Conservation (phyloP, 1,140 invertebrate genomes). For the Dendrolimus punctatus region DNA sequence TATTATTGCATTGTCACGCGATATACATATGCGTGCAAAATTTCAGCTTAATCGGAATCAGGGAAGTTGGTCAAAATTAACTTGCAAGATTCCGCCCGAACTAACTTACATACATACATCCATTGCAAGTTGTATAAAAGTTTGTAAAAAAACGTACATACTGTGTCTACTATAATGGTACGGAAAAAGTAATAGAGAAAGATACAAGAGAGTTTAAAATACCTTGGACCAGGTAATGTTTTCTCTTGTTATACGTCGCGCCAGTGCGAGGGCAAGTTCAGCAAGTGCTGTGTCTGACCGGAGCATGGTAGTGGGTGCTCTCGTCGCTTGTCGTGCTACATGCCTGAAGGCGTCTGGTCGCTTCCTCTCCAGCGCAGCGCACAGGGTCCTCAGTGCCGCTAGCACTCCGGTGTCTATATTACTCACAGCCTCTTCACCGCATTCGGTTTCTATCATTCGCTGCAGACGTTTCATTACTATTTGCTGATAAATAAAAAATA, state of each 20-base stretch:
- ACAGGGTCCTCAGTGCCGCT: conserved; percentile 44
- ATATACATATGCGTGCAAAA: too few relatives aligned
- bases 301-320: conserved; percentile 50
- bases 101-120: too few relatives aligned
- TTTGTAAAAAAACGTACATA: too few relatives aligned
- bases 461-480: conserved; percentile 60
- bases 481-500: conserved; percentile 24
- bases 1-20: too few relatives aligned
- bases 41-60: too few relatives aligned
- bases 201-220: conserved; percentile 2
- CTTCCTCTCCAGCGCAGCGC: conserved; percentile 60
- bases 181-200: not conserved
- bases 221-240: conserved; percentile 71
- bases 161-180: too few relatives aligned
- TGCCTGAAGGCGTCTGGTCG: conserved; percentile 60
- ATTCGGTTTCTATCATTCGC: conserved; percentile 61
- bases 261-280: conserved; percentile 60
- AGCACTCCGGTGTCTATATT: conserved; percentile 44
- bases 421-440: conserved; percentile 49
- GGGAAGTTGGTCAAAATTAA: too few relatives aligned
- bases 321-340: conserved; percentile 57
- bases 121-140: too few relatives aligned
- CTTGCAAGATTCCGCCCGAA: too few relatives aligned
- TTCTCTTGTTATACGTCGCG: conserved; percentile 58
- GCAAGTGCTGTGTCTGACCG: conserved; percentile 53